Base-by-base conservation (phyloP, 2,888 invertebrate genomes). In the Drosophila helvetica region DNA sequence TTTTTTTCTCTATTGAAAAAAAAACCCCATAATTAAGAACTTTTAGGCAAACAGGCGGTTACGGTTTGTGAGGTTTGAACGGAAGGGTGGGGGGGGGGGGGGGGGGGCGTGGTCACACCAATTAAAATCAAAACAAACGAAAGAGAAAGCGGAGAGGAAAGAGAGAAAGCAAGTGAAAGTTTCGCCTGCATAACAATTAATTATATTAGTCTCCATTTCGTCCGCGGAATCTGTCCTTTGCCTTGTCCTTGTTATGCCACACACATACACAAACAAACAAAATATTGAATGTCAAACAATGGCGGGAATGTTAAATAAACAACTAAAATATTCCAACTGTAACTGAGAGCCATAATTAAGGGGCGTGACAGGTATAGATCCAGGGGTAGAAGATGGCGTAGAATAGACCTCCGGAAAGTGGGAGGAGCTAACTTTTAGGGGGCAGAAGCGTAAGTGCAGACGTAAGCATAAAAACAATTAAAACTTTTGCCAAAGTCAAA, bases 381-480 rank as follows among this genome's bases (percentile, higher is more conserved):
- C 65, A 68, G 59, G 69, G 59, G 69, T 68, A 45, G 64, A 45
- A 62, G 65, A 55, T 47, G 62, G 27, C 46, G 38, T 2, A 38
- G 15, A 5, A n/a, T 46, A 46, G 54, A 33, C 38, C 56, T 63
- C 46, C 18, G 9, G 46, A 30, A 6, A 17, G 30, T 17, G 38
- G 27, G 4, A 19, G 15, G 19, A 2, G 30, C 15, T n/a, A 8
- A 27, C 19, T 38, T 38, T 38, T n/a, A 25, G 18, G 3, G 7
- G 18, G 15, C 33, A 43, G 67, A 56, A 66, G 52, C 45, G 69
- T 54, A 76, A 71, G 60, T 57, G 58, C 62, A 69, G 66, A 78
- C 63, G 67, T 73, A 68, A 74, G 63, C 68, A 77, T 30, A 66
- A 79, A 69, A 77, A 82, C 80, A 86, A 86, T 81, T 86, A 82